Percentiles rank a stretch among this genome's conserved stretches.
phyloP scores from a whole-genome alignment of 2,888 invertebrate species.

The Elysia crispata region DNA sequence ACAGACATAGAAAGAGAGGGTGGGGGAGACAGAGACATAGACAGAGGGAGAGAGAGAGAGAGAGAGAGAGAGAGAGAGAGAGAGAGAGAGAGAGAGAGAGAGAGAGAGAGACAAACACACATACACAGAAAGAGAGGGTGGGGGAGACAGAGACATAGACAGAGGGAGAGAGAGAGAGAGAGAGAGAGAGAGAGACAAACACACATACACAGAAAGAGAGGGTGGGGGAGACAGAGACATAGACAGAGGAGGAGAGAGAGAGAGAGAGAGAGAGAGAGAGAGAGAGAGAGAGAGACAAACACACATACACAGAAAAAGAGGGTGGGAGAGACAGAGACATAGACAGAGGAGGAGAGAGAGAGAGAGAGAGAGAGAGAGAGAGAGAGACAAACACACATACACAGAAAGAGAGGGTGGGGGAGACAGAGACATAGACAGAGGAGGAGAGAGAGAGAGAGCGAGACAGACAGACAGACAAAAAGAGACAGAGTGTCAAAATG shows the following conservation, averaged over 20 bases:
- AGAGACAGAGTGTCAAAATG: neutral
- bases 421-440: neutral
- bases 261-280: conserved; percentile 14
- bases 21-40: neutral
- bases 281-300: neutral
- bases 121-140: neutral
- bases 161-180: neutral
- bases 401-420: neutral
- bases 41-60: conserved; percentile 16
- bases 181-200: conserved; percentile 16
- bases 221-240: neutral
- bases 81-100: conserved; percentile 20
- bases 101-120: conserved; percentile 14
- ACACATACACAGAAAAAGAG: neutral
- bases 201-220: neutral
- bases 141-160: neutral
- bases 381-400: neutral
- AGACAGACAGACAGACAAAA: neutral
- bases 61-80: conserved; percentile 18
- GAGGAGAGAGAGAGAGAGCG: neutral
- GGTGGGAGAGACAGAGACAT: neutral
- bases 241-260: conserved; percentile 6
- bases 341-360: conserved; percentile 20
- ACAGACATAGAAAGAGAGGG: neutral
- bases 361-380: neutral